Conservation (phyloP, 2,797 vertebrate genomes). For the Perdix hodgsoniae region DNA sequence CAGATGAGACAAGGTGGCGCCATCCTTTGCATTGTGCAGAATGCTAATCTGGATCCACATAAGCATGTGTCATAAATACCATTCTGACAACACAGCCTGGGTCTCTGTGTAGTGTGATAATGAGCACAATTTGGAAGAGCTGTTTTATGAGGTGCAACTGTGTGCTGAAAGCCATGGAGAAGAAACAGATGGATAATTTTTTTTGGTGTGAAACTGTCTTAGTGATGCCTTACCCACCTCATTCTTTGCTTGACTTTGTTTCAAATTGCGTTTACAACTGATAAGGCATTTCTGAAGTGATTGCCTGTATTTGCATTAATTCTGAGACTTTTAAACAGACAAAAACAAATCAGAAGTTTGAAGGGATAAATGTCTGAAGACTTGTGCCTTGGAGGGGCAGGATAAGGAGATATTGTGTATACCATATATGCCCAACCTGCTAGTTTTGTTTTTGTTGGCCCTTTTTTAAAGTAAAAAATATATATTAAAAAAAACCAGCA, state of each 20-base stretch:
- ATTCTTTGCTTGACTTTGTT: neutral
- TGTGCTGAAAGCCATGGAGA: neutral
- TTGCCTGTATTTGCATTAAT: neutral
- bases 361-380: neutral
- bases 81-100: neutral
- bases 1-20: neutral
- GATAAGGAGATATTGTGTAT: neutral
- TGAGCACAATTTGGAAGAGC: neutral
- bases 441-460: no score
- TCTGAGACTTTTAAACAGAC: neutral
- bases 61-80: slow-evolving; percentile 3
- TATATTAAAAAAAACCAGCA: no score
- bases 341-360: neutral
- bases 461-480: no score
- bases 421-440: no score
- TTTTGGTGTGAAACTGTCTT: neutral
- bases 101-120: neutral
- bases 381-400: neutral
- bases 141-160: neutral
- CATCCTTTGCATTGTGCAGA: neutral
- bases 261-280: slow-evolving; percentile 11
- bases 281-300: neutral
- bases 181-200: slow-evolving; percentile 46
- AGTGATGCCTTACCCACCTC: neutral
- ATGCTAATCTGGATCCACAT: neutral